Evolutionary conservation across 2,797 vertebrate genomes (phyloP), one percentile per base, ranked within the genome.

Genomic region (Salmo trutta): DNA sequence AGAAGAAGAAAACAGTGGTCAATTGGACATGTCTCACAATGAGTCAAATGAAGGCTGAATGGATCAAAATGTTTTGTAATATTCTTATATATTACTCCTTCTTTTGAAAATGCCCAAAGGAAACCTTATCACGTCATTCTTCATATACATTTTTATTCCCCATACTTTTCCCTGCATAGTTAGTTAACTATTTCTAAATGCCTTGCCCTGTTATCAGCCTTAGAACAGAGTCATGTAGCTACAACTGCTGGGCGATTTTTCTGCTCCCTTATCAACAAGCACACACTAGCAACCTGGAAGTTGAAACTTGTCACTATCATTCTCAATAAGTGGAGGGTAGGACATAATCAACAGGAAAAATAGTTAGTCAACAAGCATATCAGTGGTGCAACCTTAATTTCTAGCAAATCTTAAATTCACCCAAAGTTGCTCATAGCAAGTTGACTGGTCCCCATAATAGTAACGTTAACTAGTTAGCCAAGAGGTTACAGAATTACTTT

Each of bases 221-320:
- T 31, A 82, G 5, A 78, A 69, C 54, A 4, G 75, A 54, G 62
- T 71, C 33, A 1, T 72, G n/a, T 19, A 64, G 10, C 41, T 47
- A 27, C 59, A 64, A 87, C 79, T 79, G 81, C 79, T 74, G 75
- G 75, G 73, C 62, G 74, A 74, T 78, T 79, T 84, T 53, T 77
- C 53, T 52, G 73, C 82, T 62, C 75, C 36, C 88, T 95, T 94
- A 95, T 95, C 94, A 76, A 47, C n/a, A 51, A 74, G 67, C 77
- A 81, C 84, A 87, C 90, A 77, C 24, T 3, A 79, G 81, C 87
- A 90, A 89, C 85, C 86, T 85, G 67, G 80, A 86, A 90, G 89
- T 47, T 36, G 24, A 70, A 85, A 72, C 73, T 71, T 62, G 8
- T 21, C 33, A 56, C 21, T 1, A 54, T 31, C 24, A 4, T 27